Evolutionary conservation across 92 coral and sea anemone genomes (phyloP).

Genomic region (Phenganax subtilis): DNA sequence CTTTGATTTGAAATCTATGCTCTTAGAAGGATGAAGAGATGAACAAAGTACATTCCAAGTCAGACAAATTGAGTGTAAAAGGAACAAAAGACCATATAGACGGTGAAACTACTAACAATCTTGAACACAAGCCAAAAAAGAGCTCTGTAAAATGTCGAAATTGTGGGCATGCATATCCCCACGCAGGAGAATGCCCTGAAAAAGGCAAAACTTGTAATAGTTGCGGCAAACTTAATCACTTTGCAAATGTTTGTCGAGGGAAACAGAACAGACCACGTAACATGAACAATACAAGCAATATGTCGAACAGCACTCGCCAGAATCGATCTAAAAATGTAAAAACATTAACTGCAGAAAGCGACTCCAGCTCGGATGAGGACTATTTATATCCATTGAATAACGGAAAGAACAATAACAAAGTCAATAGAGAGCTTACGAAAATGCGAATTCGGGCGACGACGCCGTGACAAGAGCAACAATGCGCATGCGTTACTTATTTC

Average conservation of each 20-base stretch:
- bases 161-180: too few species aligned
- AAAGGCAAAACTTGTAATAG: slow-evolving; percentile 28
- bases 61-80: neutral
- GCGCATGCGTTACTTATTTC: too few species aligned
- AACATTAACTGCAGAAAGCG: neutral
- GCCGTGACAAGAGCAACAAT: too few species aligned
- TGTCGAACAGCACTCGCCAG: too few species aligned
- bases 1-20: too few species aligned
- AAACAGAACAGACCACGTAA: neutral
- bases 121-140: neutral
- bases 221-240: slow-evolving; percentile 34
- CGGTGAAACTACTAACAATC: neutral
- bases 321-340: neutral
- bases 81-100: neutral
- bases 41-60: neutral
- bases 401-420: neutral
- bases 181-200: slow-evolving; percentile 28
- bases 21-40: neutral
- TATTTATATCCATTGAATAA: slow-evolving; percentile 18
- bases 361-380: neutral
- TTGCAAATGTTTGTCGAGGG: slow-evolving; percentile 28
- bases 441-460: too few species aligned
- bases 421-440: too few species aligned
- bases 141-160: too few species aligned
- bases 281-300: neutral